A percentile compares a stretch with the other conserved stretches of the same genome.
Conservation (phyloP, 2,888 invertebrate genomes). For the Ochropleura plecta region DNA sequence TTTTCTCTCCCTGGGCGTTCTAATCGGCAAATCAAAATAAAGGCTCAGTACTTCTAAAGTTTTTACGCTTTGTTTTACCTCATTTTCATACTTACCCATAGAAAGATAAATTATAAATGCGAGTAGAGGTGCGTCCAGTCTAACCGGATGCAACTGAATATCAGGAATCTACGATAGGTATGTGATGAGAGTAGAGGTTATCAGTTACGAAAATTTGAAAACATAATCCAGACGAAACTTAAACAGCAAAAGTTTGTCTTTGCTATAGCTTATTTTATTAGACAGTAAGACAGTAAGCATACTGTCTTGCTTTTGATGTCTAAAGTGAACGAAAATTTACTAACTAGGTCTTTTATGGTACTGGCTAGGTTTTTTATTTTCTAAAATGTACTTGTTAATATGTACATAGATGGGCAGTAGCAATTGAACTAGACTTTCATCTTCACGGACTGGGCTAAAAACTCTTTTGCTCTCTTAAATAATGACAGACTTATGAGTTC, state of each 20-base stretch:
- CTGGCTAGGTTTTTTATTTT: too few species aligned
- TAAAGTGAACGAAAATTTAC: conserved; percentile 1
- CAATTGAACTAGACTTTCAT: background rate
- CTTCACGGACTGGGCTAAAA: conserved; percentile 1
- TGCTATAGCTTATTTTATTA: background rate
- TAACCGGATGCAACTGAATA: too few species aligned
- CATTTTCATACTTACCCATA: background rate
- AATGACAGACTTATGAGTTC: background rate
- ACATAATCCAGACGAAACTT: background rate
- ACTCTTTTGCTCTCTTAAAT: conserved; percentile 1
- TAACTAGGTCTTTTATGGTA: background rate
- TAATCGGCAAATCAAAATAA: background rate
- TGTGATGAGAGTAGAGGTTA: background rate
- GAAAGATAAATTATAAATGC: background rate
- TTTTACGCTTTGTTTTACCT: background rate
- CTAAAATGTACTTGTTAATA: background rate
- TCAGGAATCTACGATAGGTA: too few species aligned
- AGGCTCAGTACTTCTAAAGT: background rate
- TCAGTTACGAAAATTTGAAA: background rate
- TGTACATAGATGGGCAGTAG: background rate
- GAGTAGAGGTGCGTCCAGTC: too few species aligned
- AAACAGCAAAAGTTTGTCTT: background rate
- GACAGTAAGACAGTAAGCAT: background rate
- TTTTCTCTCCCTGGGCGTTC: background rate
- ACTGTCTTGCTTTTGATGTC: background rate